Evolutionary conservation across 2,888 invertebrate genomes (phyloP).

Genomic region (Leptopilina myrica): DNA sequence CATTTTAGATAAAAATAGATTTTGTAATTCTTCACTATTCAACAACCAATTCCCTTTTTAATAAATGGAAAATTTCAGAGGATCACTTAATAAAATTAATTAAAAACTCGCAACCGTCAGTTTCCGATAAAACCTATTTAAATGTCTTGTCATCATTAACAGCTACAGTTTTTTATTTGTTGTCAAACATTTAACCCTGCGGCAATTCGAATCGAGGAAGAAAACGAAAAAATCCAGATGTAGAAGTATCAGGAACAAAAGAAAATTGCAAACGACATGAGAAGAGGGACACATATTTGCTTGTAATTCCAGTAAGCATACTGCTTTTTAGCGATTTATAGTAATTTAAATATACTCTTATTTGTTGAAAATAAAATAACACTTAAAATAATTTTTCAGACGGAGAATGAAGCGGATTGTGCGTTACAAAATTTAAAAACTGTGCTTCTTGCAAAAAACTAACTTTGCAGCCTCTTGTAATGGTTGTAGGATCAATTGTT

Average conservation of each 20-base stretch:
- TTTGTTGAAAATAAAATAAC: not conserved
- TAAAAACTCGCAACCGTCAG: not conserved
- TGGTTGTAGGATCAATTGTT: not conserved
- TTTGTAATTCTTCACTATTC: not conserved
- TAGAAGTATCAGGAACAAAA: too few relatives aligned
- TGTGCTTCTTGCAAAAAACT: not conserved
- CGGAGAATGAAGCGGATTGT: constrained; percentile 10
- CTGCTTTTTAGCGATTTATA: not conserved
- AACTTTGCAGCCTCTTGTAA: not conserved
- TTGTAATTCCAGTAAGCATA: not conserved
- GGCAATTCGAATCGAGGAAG: too few relatives aligned
- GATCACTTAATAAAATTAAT: not conserved
- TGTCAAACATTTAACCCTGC: too few relatives aligned
- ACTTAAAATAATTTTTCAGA: constrained; percentile 3
- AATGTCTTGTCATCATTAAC: not conserved
- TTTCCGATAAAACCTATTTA: not conserved
- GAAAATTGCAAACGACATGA: too few relatives aligned
- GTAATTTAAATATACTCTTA: not conserved
- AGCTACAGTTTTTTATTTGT: too few relatives aligned
- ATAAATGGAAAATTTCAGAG: not conserved
- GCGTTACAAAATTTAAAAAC: not conserved
- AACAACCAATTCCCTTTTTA: not conserved
- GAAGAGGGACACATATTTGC: too few relatives aligned
- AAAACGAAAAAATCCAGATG: too few relatives aligned
- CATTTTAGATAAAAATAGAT: not conserved